Evolutionary conservation across 53 echinoderm and acorn worm species (phyloP).

Genomic region (Paracentrotus lividus): DNA sequence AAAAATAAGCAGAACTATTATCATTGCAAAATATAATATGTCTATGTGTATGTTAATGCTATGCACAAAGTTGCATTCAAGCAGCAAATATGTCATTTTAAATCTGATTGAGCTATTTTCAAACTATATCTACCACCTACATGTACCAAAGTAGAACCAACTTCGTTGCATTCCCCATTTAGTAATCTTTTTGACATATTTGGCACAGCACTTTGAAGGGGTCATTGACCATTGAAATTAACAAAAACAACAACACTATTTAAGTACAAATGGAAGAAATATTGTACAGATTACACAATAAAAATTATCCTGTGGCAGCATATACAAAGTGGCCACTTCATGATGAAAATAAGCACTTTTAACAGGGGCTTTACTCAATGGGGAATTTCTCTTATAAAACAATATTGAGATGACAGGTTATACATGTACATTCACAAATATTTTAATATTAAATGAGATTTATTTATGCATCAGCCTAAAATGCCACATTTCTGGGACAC

Average conservation of each 20-base stretch:
- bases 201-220: neutral
- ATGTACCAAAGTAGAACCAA: neutral
- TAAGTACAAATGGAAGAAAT: constrained; percentile 42
- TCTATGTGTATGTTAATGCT: too few relatives aligned
- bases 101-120: too few relatives aligned
- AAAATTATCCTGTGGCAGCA: neutral
- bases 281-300: constrained; percentile 17
- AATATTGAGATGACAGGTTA: neutral
- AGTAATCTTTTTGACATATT: constrained; percentile 1
- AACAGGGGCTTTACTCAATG: neutral
- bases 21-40: too few relatives aligned
- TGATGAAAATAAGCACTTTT: neutral
- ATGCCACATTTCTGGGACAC: neutral
- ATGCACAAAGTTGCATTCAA: too few relatives aligned
- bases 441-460: neutral
- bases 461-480: neutral
- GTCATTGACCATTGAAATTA: neutral
- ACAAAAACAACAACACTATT: neutral
- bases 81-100: too few relatives aligned
- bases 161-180: neutral
- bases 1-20: too few relatives aligned
- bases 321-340: neutral
- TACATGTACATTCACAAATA: neutral
- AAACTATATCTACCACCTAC: neutral
- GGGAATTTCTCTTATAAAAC: neutral